A percentile compares a stretch with the other conserved stretches of the same genome.
Conservation (phyloP, 2,888 invertebrate genomes). For the Strigamia maritima region DNA sequence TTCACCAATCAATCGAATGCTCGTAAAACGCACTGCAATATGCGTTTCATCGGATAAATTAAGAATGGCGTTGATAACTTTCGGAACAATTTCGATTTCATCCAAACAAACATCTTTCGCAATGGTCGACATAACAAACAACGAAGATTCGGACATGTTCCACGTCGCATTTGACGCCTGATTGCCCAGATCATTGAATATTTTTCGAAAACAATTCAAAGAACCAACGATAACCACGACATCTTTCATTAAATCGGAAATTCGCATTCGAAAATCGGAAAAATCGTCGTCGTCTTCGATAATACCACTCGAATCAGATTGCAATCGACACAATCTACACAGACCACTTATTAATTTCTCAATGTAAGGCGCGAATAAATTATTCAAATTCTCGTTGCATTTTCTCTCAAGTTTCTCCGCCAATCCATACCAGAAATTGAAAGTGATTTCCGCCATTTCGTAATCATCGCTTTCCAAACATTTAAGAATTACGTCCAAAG, state of each 20-base stretch:
- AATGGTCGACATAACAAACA: slow-evolving; percentile 92
- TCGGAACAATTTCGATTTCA: slow-evolving; percentile 87
- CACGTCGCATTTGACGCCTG: slow-evolving; percentile 69
- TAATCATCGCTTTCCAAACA: slow-evolving; percentile 97
- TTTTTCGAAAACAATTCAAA: slow-evolving; percentile 77
- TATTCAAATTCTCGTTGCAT: no score
- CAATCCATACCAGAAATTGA: slow-evolving; percentile 92
- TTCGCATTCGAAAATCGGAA: slow-evolving; percentile 76
- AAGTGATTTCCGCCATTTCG: slow-evolving; percentile 88
- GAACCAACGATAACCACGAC: slow-evolving; percentile 95
- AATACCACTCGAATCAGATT: slow-evolving; percentile 80
- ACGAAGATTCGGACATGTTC: slow-evolving; percentile 89
- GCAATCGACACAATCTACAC: slow-evolving; percentile 91
- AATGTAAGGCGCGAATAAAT: slow-evolving; percentile 82
- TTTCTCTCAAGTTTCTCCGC: slow-evolving; percentile 92
- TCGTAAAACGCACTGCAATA: slow-evolving; percentile 82
- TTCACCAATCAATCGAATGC: slow-evolving; percentile 81
- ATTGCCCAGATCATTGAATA: no score
- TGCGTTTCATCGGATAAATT: slow-evolving; percentile 77
- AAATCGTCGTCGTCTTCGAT: slow-evolving; percentile 82
- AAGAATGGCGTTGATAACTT: slow-evolving; percentile 86
- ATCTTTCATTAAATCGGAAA: slow-evolving; percentile 90
- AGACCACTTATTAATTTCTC: slow-evolving; percentile 84
- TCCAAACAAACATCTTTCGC: slow-evolving; percentile 90
- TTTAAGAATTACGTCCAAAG: slow-evolving; percentile 81